Evolutionary conservation across 2,797 vertebrate species (phyloP).

Genomic region (Enteromius anoplus): DNA sequence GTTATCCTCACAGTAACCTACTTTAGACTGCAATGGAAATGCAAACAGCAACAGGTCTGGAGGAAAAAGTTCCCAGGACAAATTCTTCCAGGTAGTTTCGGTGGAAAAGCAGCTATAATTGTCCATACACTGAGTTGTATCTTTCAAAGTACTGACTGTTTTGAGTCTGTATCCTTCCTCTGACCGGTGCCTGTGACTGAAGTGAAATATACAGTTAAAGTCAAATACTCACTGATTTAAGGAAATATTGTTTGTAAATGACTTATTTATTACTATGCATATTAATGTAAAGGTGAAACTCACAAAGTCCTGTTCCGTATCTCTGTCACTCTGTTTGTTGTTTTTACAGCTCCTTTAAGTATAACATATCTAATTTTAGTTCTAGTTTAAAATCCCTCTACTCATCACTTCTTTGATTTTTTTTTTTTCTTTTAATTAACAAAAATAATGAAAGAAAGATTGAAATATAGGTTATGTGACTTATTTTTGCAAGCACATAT

Average conservation of each 20-base stretch:
- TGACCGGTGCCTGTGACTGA: background rate
- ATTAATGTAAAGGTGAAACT: background rate
- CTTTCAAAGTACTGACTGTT: slow-evolving; percentile 42
- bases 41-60: too few species aligned
- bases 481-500: background rate
- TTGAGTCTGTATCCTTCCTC: slow-evolving; percentile 18
- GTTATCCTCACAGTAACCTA: too few species aligned
- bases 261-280: background rate
- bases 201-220: background rate
- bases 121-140: slow-evolving; percentile 38
- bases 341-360: slow-evolving; percentile 7
- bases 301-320: background rate
- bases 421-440: background rate
- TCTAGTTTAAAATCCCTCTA: background rate
- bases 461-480: background rate
- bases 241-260: background rate
- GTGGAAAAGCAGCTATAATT: background rate
- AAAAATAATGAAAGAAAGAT: background rate
- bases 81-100: too few species aligned
- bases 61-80: too few species aligned
- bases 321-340: background rate
- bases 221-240: background rate
- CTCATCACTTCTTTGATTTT: background rate
- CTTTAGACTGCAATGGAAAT: too few species aligned
- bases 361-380: background rate